These are phyloP conservation scores for Liasis olivaceus DNA, from an alignment of 2,797 vertebrate species.

Conservation along the genomic window DNA sequence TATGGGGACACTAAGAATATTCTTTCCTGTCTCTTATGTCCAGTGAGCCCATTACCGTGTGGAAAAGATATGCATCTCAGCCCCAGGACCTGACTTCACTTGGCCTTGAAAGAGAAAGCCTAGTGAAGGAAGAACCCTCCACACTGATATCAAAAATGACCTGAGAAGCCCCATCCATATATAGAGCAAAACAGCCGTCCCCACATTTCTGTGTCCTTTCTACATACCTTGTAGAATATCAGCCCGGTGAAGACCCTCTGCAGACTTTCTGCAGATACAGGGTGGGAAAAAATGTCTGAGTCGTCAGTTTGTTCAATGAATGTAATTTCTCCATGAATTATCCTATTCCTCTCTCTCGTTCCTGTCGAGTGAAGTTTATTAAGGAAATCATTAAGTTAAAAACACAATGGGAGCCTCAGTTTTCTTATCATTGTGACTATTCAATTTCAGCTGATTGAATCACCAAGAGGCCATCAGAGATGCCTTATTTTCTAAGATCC, in stretches of 20 bases:
- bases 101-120: no score
- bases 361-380: constrained; percentile 17
- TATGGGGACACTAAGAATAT: no score
- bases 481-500: constrained; percentile 5
- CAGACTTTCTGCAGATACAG: neutral
- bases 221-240: no score
- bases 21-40: neutral
- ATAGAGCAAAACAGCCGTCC: no score
- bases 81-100: no score
- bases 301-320: neutral
- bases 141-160: no score
- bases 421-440: constrained; percentile 6
- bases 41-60: neutral
- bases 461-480: neutral
- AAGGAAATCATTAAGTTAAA: constrained; percentile 17
- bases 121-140: no score
- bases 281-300: neutral
- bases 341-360: neutral
- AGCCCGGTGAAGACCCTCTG: neutral
- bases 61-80: no score
- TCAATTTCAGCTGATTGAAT: neutral
- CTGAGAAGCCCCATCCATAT: no score
- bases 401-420: neutral
- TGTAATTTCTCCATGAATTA: neutral
- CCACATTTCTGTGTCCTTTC: no score